A percentile compares a stretch with the other conserved stretches of the same genome.
Evolutionary conservation across 2,797 vertebrate species (phyloP).

Genomic region (Silurus lanzhouensis): DNA sequence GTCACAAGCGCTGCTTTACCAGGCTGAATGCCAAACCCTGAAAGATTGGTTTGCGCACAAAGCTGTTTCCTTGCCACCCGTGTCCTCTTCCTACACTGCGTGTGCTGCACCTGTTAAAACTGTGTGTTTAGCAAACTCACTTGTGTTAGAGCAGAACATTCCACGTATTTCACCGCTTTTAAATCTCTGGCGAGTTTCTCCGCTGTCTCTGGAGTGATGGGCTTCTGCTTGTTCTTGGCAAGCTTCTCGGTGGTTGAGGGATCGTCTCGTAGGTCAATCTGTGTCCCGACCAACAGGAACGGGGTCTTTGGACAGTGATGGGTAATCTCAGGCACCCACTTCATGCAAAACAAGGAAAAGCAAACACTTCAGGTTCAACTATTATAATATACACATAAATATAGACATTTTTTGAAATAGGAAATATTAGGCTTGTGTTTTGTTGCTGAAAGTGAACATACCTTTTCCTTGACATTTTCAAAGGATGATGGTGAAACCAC

Average conservation of each 20-base stretch:
- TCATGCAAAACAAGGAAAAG: constrained; percentile 10
- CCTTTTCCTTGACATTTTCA: constrained; percentile 83
- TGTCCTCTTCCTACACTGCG: neutral
- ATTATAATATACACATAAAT: neutral
- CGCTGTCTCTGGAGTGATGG: constrained; percentile 76
- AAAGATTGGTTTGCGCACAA: neutral
- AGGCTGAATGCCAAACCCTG: neutral
- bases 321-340: constrained; percentile 81
- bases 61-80: too few species aligned
- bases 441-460: constrained; percentile 40
- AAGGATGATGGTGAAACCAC: constrained; percentile 80
- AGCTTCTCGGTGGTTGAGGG: constrained; percentile 79
- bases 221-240: constrained; percentile 83
- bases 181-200: constrained; percentile 80
- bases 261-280: constrained; percentile 81
- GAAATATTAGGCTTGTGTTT: neutral
- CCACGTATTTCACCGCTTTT: constrained; percentile 82
- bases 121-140: constrained; percentile 57
- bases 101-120: neutral
- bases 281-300: constrained; percentile 81
- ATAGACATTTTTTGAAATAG: neutral
- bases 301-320: constrained; percentile 83
- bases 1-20: neutral
- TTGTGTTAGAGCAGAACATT: constrained; percentile 81
- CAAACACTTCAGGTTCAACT: neutral